Conservation (phyloP, 2,797 vertebrate species). For the Coluber constrictor region DNA sequence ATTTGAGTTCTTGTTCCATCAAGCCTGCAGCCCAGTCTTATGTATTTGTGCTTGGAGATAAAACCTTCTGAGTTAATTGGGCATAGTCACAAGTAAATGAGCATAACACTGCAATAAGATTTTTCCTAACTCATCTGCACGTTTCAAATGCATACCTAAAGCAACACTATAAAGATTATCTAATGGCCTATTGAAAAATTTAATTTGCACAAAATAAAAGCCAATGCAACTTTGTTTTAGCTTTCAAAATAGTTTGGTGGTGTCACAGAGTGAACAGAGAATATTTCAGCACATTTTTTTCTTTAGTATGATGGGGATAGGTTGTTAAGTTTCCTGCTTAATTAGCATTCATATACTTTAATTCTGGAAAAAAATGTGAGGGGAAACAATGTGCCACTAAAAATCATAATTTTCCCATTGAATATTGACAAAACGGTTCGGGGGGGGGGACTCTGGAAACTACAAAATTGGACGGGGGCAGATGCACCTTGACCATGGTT, state of each 20-base stretch:
- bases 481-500: background rate
- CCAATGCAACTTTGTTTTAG: background rate
- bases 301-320: background rate
- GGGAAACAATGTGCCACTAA: background rate
- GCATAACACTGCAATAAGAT: background rate
- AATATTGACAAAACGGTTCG: background rate
- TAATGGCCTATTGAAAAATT: background rate
- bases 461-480: background rate
- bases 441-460: background rate
- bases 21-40: background rate
- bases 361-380: background rate
- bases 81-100: background rate
- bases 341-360: background rate
- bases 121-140: background rate
- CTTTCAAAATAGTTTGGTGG: background rate
- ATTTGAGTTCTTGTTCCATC: background rate
- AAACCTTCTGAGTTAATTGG: background rate
- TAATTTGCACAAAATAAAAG: background rate
- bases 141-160: background rate
- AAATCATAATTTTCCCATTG: background rate
- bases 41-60: background rate
- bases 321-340: background rate
- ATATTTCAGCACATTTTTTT: background rate
- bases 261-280: background rate
- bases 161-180: background rate